phyloP scores from a whole-genome alignment of 2,113 vertebrate genomes.

The Agapornis roseicollis region DNA sequence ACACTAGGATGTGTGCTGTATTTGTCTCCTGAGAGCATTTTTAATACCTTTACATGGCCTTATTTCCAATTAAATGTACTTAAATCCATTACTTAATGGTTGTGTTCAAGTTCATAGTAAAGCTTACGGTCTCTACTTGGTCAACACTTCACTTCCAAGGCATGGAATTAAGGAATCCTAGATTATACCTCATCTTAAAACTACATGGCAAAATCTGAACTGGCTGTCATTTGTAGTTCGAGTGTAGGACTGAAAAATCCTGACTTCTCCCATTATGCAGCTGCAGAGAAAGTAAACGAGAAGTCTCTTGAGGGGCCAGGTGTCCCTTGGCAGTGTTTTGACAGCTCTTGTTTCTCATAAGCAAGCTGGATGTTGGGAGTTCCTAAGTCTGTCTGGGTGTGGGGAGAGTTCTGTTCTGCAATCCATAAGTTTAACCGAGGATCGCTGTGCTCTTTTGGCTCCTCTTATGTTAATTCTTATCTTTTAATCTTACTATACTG shows the following conservation, averaged over 20 bases:
- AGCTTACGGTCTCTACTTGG: background rate
- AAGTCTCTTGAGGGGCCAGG: constrained; percentile 49
- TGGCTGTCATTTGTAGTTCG: background rate
- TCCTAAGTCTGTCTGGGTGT: background rate
- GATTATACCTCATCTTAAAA: background rate
- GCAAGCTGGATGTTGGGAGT: background rate
- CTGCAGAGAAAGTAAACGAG: constrained; percentile 17
- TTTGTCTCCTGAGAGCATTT: background rate
- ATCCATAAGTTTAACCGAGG: background rate
- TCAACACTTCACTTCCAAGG: background rate
- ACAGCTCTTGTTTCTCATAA: background rate
- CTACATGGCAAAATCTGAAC: background rate
- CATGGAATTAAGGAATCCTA: background rate
- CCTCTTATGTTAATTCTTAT: background rate
- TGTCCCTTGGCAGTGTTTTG: constrained; percentile 29
- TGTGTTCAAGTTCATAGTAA: background rate
- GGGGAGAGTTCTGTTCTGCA: background rate
- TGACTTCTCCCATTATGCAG: background rate
- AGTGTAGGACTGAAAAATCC: background rate
- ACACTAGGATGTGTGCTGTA: background rate
- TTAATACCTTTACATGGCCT: background rate
- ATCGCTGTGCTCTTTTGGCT: background rate
- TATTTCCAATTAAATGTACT: background rate
- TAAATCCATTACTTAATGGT: background rate
- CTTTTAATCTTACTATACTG: background rate